Conservation (phyloP, 2,797 vertebrate genomes). For the Phataginus tricuspis region DNA sequence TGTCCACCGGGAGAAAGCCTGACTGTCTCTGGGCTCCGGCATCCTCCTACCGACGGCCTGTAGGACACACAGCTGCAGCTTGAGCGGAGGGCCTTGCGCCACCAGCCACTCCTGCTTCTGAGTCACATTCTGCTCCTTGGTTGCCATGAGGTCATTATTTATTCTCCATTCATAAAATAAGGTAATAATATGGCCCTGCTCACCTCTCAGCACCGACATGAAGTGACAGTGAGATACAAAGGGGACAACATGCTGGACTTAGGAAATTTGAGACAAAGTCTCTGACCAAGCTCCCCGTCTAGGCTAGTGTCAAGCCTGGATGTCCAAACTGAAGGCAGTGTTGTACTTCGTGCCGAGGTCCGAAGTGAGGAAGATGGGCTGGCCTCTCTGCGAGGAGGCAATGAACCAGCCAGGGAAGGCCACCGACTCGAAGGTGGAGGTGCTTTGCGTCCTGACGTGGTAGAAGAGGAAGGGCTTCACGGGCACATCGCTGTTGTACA, state of each 20-base stretch:
- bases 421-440: conserved; percentile 56
- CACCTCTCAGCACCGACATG: not conserved
- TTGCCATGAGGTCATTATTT: not conserved
- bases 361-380: conserved; percentile 56
- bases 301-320: not conserved
- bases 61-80: not conserved
- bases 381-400: not conserved
- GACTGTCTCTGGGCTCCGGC: not conserved
- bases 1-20: not conserved
- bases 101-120: not conserved
- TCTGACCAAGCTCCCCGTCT: not conserved
- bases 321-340: conserved; percentile 40
- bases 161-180: not conserved
- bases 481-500: not conserved
- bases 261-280: not conserved
- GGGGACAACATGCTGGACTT: not conserved
- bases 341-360: not conserved
- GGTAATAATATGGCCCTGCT: not conserved
- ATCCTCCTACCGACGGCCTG: not conserved
- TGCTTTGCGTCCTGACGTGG: accelerated
- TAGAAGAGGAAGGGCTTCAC: conserved; percentile 60
- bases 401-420: conserved; percentile 60
- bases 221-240: not conserved
- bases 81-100: not conserved
- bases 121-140: not conserved